A percentile compares a stretch with the other conserved stretches of the same genome.
Conservation (phyloP, 1,140 invertebrate species). For the Drosophila willistoni region DNA sequence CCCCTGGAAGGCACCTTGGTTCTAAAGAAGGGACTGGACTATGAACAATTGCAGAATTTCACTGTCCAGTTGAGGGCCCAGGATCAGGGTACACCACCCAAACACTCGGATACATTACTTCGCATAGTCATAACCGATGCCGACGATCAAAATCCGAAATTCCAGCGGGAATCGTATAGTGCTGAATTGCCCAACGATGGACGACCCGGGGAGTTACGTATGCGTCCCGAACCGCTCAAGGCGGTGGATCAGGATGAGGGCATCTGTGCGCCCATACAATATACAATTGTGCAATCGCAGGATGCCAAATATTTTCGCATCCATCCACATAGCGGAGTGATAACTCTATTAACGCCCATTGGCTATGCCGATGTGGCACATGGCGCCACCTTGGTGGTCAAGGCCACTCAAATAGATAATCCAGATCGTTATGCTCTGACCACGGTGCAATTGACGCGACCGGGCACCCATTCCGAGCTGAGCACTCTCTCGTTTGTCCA, state of each 20-base stretch:
- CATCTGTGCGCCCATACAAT: constrained; percentile 88
- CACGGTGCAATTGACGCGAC: constrained; percentile 87
- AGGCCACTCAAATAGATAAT: constrained; percentile 95
- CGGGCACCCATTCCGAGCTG: constrained; percentile 82
- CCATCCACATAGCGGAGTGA: constrained; percentile 86
- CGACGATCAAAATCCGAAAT: constrained; percentile 95
- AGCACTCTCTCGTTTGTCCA: constrained; percentile 87
- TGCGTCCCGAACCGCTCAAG: constrained; percentile 86
- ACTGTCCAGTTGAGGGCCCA: constrained; percentile 91
- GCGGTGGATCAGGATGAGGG: constrained; percentile 90
- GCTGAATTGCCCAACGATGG: constrained; percentile 86
- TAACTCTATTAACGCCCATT: constrained; percentile 85
- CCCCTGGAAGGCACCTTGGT: constrained; percentile 94
- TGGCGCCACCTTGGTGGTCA: constrained; percentile 88
- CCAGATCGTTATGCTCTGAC: constrained; percentile 93
- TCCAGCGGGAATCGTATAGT: constrained; percentile 90
- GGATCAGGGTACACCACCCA: constrained; percentile 93
- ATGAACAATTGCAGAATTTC: constrained; percentile 91
- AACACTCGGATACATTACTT: constrained; percentile 89
- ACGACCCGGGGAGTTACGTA: constrained; percentile 80
- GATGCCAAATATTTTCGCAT: constrained; percentile 83
- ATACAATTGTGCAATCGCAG: constrained; percentile 85
- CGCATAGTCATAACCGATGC: constrained; percentile 93
- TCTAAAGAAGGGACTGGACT: constrained; percentile 91
- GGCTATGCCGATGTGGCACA: constrained; percentile 86